Conservation (phyloP, 2,113 vertebrate genomes). For the Pipra filicauda region DNA sequence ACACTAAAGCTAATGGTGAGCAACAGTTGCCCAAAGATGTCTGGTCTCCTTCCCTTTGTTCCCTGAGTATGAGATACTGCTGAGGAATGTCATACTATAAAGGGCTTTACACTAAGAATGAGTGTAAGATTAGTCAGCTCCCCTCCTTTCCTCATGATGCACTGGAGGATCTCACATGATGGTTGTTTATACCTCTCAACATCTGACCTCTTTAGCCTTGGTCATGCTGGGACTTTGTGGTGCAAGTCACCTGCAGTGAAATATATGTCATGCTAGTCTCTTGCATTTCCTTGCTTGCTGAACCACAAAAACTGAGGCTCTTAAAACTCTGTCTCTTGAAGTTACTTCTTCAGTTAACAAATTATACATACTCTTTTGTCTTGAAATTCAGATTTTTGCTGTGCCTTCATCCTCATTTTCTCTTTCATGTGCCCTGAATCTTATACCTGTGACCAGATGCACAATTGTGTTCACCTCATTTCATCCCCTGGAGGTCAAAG, state of each 20-base stretch:
- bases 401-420: neutral
- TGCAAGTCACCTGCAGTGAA: neutral
- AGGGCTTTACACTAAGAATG: neutral
- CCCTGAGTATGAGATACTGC: neutral
- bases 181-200: neutral
- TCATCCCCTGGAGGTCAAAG: constrained; percentile 13
- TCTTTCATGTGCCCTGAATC: neutral
- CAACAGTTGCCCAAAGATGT: neutral
- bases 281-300: neutral
- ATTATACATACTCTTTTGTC: accelerated
- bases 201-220: neutral
- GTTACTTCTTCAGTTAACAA: neutral
- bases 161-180: neutral
- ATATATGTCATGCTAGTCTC: neutral
- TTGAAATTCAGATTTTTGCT: neutral
- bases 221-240: neutral
- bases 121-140: constrained; percentile 20
- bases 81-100: neutral
- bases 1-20: neutral
- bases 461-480: neutral
- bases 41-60: constrained; percentile 1
- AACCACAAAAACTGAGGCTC: neutral
- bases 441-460: neutral
- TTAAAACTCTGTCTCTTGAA: neutral
- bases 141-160: neutral